Evolutionary conservation across 2,797 vertebrate genomes (phyloP), one percentile per base, ranked within the genome.

Genomic region (Phaenicophaeus curvirostris): DNA sequence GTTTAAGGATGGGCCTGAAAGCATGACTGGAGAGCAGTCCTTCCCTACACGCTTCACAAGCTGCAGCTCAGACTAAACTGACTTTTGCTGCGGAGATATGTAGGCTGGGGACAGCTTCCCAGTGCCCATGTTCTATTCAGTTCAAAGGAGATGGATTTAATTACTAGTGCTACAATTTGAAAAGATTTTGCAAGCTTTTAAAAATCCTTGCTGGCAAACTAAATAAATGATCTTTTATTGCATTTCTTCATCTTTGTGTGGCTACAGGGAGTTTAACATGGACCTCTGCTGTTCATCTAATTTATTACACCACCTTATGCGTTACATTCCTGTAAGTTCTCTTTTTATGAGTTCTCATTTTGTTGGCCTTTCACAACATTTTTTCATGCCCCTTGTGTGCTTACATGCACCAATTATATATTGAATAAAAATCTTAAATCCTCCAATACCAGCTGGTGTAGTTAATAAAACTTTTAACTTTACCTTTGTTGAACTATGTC

Each of bases 201-300:
- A 92, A 95, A 88, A 71, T 50, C 54, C 13, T 85, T 44, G 65
- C 71, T 77, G 55, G 46, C 63, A 39, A 85, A 54, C 63, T 12
- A 51, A 91, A 73, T 37, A 85, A 87, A 74, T 11, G 33, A 48
- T n/a, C 35, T 46, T 72, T 87, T 93, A 69, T 87, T 79, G 18
- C 46, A 33, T 61, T 68, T 51, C 76, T 51, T 88, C 61, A 21
- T 81, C 46, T 62, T 77, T 81, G 61, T 62, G 25, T 51, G 51
- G 71, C 96, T 94, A 95, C 96, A 90, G 94, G 92, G 78, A 8
- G 79, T 95, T 85, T 89, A 96, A 97, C 93, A 72, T 96, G 61
- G 97, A 97, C 98, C 97, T 98, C 98, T 98, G 96, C 97, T 97
- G 98, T 96, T 96, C 33, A 3, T 95, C 96, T 90, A 74, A 73